phyloP scores from a whole-genome alignment of 2,888 invertebrate genomes.

The Petrolisthes cinctipes region DNA sequence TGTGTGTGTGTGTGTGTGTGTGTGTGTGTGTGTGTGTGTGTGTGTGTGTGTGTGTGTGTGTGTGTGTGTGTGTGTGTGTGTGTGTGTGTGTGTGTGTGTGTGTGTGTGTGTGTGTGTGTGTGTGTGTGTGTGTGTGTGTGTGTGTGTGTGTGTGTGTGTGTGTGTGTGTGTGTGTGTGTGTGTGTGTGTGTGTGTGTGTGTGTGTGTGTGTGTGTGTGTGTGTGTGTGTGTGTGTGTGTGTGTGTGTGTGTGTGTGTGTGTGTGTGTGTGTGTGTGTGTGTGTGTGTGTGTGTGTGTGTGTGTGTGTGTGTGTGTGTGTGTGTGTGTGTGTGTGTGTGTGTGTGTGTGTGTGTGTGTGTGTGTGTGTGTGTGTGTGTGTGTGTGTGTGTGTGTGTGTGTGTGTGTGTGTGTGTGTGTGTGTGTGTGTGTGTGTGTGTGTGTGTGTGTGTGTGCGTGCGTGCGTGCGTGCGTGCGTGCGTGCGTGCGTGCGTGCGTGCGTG shows the following conservation, averaged over 20 bases:
- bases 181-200: background rate
- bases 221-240: constrained; percentile 7
- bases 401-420: constrained; percentile 18
- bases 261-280: constrained; percentile 3
- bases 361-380: constrained; percentile 15
- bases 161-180: constrained; percentile 18
- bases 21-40: too few species aligned
- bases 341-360: constrained; percentile 15
- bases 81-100: too few species aligned
- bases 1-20: too few species aligned
- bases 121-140: constrained; percentile 6
- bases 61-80: too few species aligned
- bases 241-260: constrained; percentile 7
- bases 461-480: background rate
- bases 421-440: constrained; percentile 18
- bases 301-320: constrained; percentile 18
- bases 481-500: background rate
- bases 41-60: too few species aligned
- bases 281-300: constrained; percentile 18
- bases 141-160: constrained; percentile 18
- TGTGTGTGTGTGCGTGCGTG: constrained; percentile 5
- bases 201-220: constrained; percentile 7
- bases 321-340: constrained; percentile 18
- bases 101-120: too few species aligned
- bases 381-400: constrained; percentile 18